Conservation (phyloP, 1,140 invertebrate genomes). For the Cydia splendana region DNA sequence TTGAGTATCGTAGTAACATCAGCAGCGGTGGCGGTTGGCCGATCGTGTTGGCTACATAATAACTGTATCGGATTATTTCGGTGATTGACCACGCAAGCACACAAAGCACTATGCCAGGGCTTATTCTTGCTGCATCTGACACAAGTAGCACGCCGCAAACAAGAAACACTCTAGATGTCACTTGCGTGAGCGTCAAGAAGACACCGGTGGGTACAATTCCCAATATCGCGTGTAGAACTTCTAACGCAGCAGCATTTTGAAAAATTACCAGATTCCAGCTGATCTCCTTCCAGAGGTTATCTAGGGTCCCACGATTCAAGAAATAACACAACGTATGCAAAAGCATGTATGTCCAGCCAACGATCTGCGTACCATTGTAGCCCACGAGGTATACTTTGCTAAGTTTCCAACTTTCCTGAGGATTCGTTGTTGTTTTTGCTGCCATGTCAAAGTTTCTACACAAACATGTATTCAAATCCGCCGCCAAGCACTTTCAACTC, state of each 20-base stretch:
- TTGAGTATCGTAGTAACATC: slow-evolving; percentile 86
- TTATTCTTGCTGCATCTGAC: slow-evolving; percentile 81
- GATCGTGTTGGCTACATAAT: slow-evolving; percentile 90
- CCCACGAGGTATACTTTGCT: slow-evolving; percentile 67
- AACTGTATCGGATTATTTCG: slow-evolving; percentile 94
- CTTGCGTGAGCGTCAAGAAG: slow-evolving; percentile 89
- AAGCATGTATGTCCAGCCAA: slow-evolving; percentile 84
- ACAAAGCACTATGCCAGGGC: slow-evolving; percentile 85
- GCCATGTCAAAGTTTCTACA: background rate
- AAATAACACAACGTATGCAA: slow-evolving; percentile 82
- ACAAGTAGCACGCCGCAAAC: slow-evolving; percentile 88
- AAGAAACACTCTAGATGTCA: slow-evolving; percentile 90
- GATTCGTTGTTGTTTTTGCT: background rate
- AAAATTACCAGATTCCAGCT: slow-evolving; percentile 85
- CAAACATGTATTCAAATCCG: background rate
- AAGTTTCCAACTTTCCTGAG: background rate
- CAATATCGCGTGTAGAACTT: slow-evolving; percentile 88
- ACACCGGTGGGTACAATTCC: slow-evolving; percentile 90
- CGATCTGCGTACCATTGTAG: slow-evolving; percentile 73
- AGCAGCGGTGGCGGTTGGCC: slow-evolving; percentile 85
- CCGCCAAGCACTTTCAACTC: background rate
- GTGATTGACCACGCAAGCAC: slow-evolving; percentile 93
- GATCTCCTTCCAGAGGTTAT: slow-evolving; percentile 82
- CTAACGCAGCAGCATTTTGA: slow-evolving; percentile 89
- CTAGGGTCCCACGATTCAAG: slow-evolving; percentile 43